phyloP scores from a whole-genome alignment of 2,113 vertebrate genomes.

The Scatophagus argus region DNA sequence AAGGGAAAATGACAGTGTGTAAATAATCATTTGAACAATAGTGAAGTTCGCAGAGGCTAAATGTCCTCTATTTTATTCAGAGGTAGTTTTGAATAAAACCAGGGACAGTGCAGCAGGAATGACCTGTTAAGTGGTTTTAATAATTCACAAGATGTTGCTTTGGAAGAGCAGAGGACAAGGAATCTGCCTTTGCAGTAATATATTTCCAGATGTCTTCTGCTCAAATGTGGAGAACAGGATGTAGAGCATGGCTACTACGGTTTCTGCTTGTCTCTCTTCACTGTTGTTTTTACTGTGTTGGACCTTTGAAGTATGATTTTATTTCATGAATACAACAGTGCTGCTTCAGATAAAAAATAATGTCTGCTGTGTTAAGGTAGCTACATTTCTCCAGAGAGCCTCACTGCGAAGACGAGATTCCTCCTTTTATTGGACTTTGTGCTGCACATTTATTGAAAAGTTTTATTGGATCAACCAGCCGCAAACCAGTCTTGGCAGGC shows the following conservation, averaged over 20 bases:
- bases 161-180: slow-evolving; percentile 60
- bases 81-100: slow-evolving; percentile 49
- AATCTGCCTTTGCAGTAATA: slow-evolving; percentile 48
- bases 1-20: background rate
- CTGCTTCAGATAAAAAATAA: slow-evolving; percentile 48
- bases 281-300: slow-evolving; percentile 21
- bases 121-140: slow-evolving; percentile 76
- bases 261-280: slow-evolving; percentile 7
- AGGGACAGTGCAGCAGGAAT: slow-evolving; percentile 44
- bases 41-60: slow-evolving; percentile 18
- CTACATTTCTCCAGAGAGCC: slow-evolving; percentile 43
- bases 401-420: slow-evolving; percentile 33
- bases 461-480: slow-evolving; percentile 38
- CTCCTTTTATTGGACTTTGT: slow-evolving; percentile 48
- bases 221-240: slow-evolving; percentile 20
- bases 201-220: slow-evolving; percentile 40
- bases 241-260: slow-evolving; percentile 14
- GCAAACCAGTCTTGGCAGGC: background rate
- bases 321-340: slow-evolving; percentile 21
- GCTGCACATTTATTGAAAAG: slow-evolving; percentile 47
- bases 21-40: background rate
- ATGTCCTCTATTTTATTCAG: slow-evolving; percentile 30
- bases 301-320: slow-evolving; percentile 34
- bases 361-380: slow-evolving; percentile 26
- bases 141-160: slow-evolving; percentile 71